Evolutionary conservation across 2,797 vertebrate species (phyloP).

Genomic region (Sylvia borin): DNA sequence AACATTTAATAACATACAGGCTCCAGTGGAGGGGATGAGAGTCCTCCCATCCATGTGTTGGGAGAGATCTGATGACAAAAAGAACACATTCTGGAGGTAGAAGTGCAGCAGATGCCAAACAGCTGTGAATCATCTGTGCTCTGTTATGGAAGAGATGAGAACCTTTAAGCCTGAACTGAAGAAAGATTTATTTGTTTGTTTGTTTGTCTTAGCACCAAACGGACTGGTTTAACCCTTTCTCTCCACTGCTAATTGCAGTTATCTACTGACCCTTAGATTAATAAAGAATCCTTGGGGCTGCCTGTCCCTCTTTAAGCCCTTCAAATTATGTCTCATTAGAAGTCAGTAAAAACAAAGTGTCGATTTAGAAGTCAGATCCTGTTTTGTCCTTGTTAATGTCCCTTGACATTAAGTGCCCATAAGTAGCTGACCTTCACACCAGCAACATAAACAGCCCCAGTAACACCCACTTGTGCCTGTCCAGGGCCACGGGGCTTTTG

Average conservation of each 20-base stretch:
- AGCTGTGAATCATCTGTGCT: slow-evolving; percentile 50
- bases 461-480: accelerated
- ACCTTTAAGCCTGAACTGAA: not conserved
- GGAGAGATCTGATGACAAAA: not conserved
- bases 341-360: not conserved
- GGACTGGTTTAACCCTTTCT: not conserved
- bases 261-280: not conserved
- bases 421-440: not conserved
- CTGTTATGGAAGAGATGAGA: not conserved
- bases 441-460: not conserved
- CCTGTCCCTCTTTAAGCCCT: not conserved
- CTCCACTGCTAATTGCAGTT: not conserved
- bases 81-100: not conserved
- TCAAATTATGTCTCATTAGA: not conserved
- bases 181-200: slow-evolving; percentile 6
- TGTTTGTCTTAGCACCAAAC: not conserved
- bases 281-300: not conserved
- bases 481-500: not conserved
- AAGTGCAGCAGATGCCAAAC: slow-evolving; percentile 44
- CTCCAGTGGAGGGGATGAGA: not conserved
- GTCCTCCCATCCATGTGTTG: not conserved
- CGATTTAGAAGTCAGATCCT: not conserved
- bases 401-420: not conserved
- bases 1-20: accelerated
- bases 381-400: not conserved